A percentile compares a stretch with the other conserved stretches of the same genome.
Evolutionary conservation across 2,888 invertebrate species (phyloP).

Genomic region (Hymenopus coronatus): DNA sequence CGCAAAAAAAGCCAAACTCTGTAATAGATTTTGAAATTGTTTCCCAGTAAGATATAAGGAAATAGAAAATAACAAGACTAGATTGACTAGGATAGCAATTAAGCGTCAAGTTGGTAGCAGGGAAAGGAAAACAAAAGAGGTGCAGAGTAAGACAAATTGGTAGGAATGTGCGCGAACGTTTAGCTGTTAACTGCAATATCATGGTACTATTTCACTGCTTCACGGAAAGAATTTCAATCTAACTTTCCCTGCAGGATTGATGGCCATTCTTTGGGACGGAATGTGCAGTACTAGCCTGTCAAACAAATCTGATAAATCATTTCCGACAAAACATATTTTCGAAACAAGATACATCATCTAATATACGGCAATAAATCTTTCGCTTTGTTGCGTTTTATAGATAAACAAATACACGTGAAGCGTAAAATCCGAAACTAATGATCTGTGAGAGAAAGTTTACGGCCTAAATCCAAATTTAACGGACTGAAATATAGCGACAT

Average conservation of each 20-base stretch:
- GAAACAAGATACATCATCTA: not conserved
- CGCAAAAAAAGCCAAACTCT: no score
- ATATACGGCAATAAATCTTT: not conserved
- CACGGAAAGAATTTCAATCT: not conserved
- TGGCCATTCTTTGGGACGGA: not conserved
- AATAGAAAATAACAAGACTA: no score
- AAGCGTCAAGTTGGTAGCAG: not conserved
- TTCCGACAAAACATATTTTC: not conserved
- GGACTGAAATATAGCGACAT: no score
- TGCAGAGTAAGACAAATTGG: not conserved
- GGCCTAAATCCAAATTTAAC: no score
- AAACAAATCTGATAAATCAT: not conserved
- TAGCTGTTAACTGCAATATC: not conserved
- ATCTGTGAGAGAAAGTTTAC: not conserved
- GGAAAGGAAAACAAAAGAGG: not conserved
- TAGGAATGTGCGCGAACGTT: not conserved
- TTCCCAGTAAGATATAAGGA: no score
- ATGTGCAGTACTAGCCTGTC: not conserved
- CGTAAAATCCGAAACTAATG: not conserved
- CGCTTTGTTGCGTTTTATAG: not conserved
- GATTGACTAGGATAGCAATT: no score
- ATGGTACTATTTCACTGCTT: not conserved
- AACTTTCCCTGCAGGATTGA: not conserved
- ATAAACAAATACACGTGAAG: not conserved
- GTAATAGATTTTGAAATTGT: no score